phyloP scores from a whole-genome alignment of 2,113 vertebrate genomes.

The Oreochromis spilurus region DNA sequence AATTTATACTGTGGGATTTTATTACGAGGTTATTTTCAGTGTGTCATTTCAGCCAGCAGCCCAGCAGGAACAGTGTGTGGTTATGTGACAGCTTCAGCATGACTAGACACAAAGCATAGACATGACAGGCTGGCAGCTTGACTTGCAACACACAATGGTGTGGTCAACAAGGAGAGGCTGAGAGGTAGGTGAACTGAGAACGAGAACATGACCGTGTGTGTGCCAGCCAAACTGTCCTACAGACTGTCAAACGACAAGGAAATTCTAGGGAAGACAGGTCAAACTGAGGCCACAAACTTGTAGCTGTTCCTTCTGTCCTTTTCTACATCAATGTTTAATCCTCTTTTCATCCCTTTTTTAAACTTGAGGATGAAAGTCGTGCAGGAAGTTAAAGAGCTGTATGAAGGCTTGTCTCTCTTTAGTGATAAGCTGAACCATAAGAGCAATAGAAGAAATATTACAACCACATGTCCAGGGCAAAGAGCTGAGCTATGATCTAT shows the following conservation, averaged over 20 bases:
- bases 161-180: neutral
- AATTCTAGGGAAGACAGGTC: neutral
- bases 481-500: neutral
- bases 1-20: slow-evolving; percentile 50
- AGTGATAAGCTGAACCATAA: neutral
- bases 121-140: slow-evolving; percentile 4
- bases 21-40: slow-evolving; percentile 42
- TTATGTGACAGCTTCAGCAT: slow-evolving; percentile 44
- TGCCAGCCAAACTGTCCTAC: neutral
- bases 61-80: neutral
- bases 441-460: neutral
- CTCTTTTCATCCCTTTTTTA: neutral
- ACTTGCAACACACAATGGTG: neutral
- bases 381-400: neutral
- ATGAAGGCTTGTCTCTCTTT: neutral
- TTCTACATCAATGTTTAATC: neutral
- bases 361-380: neutral
- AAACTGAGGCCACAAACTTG: slow-evolving; percentile 4
- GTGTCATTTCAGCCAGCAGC: slow-evolving; percentile 28
- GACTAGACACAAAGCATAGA: slow-evolving; percentile 47
- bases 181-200: neutral
- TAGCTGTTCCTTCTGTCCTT: neutral
- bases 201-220: neutral
- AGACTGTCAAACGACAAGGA: neutral
- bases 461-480: neutral